These are phyloP conservation scores for Lagenorhynchus albirostris DNA, from an alignment of 2,113 vertebrate species.

Conservation along the genomic window DNA sequence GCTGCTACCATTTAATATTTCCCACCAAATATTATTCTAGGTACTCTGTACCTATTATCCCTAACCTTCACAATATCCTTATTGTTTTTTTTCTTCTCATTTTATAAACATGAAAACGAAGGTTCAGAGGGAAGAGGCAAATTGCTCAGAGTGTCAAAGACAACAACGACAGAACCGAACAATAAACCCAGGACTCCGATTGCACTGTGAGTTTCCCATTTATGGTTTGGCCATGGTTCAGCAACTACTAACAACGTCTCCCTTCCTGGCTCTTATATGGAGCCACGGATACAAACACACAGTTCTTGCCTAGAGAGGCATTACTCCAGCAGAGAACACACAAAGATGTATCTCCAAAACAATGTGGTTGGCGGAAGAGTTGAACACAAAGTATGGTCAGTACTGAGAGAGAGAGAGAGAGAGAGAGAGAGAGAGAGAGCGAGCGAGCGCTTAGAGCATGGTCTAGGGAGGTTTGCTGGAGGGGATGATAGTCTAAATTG, in stretches of 20 bases:
- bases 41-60: not conserved
- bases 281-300: not conserved
- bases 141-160: not conserved
- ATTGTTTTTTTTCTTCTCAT: not conserved
- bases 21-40: not conserved
- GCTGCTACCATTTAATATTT: not conserved
- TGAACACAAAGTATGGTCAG: not conserved
- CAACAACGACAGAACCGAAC: not conserved
- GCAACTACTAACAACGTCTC: not conserved
- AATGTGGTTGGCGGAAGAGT: not conserved
- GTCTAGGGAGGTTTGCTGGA: not conserved
- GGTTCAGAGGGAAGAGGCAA: not conserved
- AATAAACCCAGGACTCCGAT: not conserved
- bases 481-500: not conserved
- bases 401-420: too few relatives aligned
- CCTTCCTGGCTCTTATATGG: not conserved
- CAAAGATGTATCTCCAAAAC: not conserved
- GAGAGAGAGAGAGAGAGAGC: too few relatives aligned
- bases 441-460: rapidly evolving
- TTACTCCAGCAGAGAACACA: not conserved
- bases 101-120: not conserved
- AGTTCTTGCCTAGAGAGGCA: not conserved
- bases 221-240: not conserved
- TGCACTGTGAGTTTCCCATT: not conserved
- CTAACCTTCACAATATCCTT: not conserved